phyloP scores from a whole-genome alignment of 2,797 vertebrate species.

The Pempheris klunzingeri region DNA sequence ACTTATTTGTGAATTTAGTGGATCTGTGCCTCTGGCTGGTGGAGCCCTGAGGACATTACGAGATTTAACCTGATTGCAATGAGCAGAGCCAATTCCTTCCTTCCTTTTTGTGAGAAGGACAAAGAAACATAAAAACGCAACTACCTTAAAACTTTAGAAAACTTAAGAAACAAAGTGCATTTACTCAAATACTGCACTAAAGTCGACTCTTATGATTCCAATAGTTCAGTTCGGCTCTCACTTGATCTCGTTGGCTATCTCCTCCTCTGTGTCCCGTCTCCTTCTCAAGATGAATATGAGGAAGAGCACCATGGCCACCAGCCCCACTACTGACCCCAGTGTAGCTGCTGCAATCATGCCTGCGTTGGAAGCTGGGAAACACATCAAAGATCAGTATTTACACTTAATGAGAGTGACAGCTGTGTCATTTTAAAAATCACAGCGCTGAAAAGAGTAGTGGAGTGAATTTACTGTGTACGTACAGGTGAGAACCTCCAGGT shows the following conservation, averaged over 20 bases:
- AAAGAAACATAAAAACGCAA: no score
- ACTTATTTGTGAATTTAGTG: slow-evolving; percentile 1
- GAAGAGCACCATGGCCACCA: slow-evolving; percentile 86
- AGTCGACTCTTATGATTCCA: background rate
- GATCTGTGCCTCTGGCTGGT: background rate
- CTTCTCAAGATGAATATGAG: slow-evolving; percentile 87
- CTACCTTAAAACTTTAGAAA: no score
- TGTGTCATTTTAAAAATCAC: background rate
- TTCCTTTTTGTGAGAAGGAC: no score
- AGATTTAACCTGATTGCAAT: background rate
- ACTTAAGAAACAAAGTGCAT: no score
- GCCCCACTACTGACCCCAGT: slow-evolving; percentile 89
- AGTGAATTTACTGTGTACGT: slow-evolving; percentile 69
- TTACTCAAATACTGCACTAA: no score
- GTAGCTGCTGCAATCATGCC: slow-evolving; percentile 89
- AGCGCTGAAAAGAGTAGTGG: background rate
- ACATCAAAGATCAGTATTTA: slow-evolving; percentile 18
- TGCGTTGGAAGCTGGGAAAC: slow-evolving; percentile 83
- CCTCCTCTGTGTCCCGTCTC: slow-evolving; percentile 88
- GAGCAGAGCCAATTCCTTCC: background rate
- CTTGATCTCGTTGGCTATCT: slow-evolving; percentile 97
- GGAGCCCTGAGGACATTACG: slow-evolving; percentile 1
- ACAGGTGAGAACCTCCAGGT: slow-evolving; percentile 93
- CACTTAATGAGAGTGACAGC: background rate
- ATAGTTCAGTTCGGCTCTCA: slow-evolving; percentile 76